These are phyloP conservation scores for Thamnaconus septentrionalis DNA, from an alignment of 2,113 vertebrate species.

Conservation along the genomic window DNA sequence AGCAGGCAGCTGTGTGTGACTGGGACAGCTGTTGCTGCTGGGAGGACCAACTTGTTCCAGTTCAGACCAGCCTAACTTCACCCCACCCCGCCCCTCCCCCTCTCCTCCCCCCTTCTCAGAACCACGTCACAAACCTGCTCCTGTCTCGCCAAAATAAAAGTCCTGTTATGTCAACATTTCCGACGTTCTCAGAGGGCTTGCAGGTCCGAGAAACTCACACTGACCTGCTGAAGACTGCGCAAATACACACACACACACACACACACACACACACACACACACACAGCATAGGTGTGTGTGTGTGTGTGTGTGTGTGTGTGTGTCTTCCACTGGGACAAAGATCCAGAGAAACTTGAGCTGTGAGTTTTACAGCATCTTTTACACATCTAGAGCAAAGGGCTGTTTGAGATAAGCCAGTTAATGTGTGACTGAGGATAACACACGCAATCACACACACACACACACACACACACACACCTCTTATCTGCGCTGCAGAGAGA, in stretches of 20 bases:
- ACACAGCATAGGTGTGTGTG: no score
- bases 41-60: conserved; percentile 26
- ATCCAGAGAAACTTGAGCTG: neutral
- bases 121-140: no score
- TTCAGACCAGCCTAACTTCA: conserved; percentile 8
- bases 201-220: no score
- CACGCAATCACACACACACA: conserved; percentile 4
- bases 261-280: no score
- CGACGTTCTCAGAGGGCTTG: neutral
- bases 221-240: no score
- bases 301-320: no score
- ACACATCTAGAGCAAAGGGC: conserved; percentile 27
- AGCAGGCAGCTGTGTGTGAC: conserved; percentile 16
- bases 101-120: neutral
- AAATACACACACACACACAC: no score
- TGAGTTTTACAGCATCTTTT: conserved; percentile 29
- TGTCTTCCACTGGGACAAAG: neutral
- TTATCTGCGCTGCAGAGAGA: conserved; percentile 35
- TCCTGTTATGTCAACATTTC: no score
- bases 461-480: neutral
- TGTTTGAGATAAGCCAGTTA: conserved; percentile 36
- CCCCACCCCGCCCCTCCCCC: neutral
- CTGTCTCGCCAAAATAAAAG: no score
- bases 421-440: conserved; percentile 16
- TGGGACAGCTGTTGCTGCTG: conserved; percentile 28